Percentiles rank a stretch among this genome's conserved stretches.
These are phyloP conservation scores for Sakesphorus luctuosus DNA, from an alignment of 2,113 vertebrate species.

Conservation along the genomic window DNA sequence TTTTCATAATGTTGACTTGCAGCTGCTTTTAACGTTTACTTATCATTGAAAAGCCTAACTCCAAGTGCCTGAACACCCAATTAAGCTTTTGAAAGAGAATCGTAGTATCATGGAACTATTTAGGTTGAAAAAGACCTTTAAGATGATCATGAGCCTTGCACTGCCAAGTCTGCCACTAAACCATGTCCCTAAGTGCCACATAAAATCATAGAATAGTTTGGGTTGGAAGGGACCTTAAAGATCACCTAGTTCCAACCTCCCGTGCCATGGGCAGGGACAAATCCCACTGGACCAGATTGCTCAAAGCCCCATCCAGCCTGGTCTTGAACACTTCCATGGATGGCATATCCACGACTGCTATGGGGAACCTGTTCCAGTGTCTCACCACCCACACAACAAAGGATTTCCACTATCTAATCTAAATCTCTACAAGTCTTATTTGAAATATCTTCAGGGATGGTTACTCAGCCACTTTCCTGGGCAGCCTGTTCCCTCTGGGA, in stretches of 20 bases:
- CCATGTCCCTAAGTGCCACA: too few species aligned
- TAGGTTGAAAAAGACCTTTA: neutral
- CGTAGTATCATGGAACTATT: neutral
- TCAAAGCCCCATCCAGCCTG: neutral
- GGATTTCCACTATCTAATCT: neutral
- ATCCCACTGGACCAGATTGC: neutral
- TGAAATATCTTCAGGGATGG: neutral
- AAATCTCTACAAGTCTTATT: neutral
- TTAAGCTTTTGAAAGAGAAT: conserved; percentile 43
- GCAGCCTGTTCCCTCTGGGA: neutral
- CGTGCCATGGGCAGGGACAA: neutral
- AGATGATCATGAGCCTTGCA: neutral
- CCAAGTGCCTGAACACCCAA: conserved; percentile 35
- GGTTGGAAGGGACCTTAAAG: neutral
- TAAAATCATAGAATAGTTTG: neutral
- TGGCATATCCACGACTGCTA: neutral
- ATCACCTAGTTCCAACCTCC: fast-evolving
- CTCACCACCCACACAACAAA: neutral
- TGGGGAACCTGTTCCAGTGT: neutral
- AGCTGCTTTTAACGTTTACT: conserved; percentile 64
- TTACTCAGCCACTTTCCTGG: neutral
- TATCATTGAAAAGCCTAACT: conserved; percentile 63
- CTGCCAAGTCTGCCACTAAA: neutral
- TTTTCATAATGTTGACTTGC: conserved; percentile 63
- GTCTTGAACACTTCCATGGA: neutral